A percentile compares a stretch with the other conserved stretches of the same genome.
Conservation (phyloP, 1,140 invertebrate species). For the Leptinotarsa lineolata region DNA sequence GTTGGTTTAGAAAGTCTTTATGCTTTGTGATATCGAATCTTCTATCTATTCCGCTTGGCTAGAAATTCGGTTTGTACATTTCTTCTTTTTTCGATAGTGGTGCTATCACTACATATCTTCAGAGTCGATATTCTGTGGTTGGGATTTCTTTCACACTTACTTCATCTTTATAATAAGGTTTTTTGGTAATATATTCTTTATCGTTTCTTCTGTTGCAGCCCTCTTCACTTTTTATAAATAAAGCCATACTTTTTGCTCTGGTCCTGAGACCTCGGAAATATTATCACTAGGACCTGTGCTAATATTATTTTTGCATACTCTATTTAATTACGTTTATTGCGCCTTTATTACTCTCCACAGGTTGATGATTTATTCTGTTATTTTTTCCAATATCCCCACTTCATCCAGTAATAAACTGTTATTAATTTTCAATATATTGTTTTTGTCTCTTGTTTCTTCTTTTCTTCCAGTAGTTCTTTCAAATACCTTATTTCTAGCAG, state of each 20-base stretch:
- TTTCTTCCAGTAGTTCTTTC: not conserved
- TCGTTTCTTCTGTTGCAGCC: not conserved
- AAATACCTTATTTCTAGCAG: slow-evolving; percentile 10
- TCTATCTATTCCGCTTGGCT: slow-evolving; percentile 12
- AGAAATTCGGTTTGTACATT: slow-evolving; percentile 27
- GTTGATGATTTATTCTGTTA: not conserved
- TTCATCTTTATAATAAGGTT: not conserved
- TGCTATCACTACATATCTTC: not conserved
- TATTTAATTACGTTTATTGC: slow-evolving; percentile 15
- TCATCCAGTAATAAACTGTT: slow-evolving; percentile 2
- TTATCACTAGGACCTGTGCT: slow-evolving; percentile 25
- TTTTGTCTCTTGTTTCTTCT: not conserved
- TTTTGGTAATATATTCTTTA: not conserved
- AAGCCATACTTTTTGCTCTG: slow-evolving; percentile 7
- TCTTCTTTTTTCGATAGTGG: not conserved
- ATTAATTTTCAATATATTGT: not conserved
- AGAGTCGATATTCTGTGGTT: not conserved
- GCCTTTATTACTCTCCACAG: not conserved
- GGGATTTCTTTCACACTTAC: not conserved
- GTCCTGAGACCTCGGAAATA: slow-evolving; percentile 18
- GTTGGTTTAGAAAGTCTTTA: slow-evolving; percentile 15
- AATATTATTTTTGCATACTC: slow-evolving; percentile 33
- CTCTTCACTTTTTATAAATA: not conserved
- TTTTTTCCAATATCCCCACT: not conserved
- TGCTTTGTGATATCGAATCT: slow-evolving; percentile 21